Evolutionary conservation across 2,113 vertebrate species (phyloP), one percentile per base, ranked within the genome.

Genomic region (Melierax canorus): DNA sequence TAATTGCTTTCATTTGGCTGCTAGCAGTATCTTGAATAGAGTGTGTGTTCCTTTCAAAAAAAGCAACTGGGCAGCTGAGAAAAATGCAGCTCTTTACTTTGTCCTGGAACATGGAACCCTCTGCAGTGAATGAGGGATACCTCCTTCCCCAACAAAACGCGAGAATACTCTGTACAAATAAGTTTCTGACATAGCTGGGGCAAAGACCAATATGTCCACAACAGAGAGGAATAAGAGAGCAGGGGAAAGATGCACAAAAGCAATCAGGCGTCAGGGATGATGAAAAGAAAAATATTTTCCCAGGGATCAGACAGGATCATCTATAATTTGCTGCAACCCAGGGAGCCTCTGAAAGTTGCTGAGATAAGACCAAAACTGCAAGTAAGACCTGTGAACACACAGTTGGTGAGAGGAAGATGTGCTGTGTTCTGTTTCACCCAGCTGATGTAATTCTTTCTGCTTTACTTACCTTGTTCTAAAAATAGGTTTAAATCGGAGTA

Each of bases 261-360:
- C 69, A 78, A 85, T 36, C 64, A 63, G 15, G 19, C n/a, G 93
- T 87, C 85, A 32, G 43, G 59, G 38, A 59, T 64, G 69, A 90
- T 72, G 38, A 62, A 86, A 92, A 87, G 41, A 74, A 91, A 72
- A 4, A 5, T 38, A 71, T 39, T 79, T 90, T 92, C 53, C 38
- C 81, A 67, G 46, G 51, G n/a, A 95, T 92, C 64, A 92, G 46
- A 82, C 69, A 85, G 74, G 77, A 92, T 92, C 69, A 90, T 82
- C 85, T 82, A 75, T 64, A 93, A 96, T 90, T 96, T 92, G 48
- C 92, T 85, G 56, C 92, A 95, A 87, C 82, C 23, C 69, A 90
- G 88, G 77, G 43, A 82, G 69, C 38, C 88, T 90, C 69, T 68
- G 17, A 78, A 95, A 94, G 81, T 87, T 63, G 64, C 74, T 63